Evolutionary conservation across 2,888 invertebrate species (phyloP), one percentile per base, ranked within the genome.

Genomic region (Periphyllus acericola): DNA sequence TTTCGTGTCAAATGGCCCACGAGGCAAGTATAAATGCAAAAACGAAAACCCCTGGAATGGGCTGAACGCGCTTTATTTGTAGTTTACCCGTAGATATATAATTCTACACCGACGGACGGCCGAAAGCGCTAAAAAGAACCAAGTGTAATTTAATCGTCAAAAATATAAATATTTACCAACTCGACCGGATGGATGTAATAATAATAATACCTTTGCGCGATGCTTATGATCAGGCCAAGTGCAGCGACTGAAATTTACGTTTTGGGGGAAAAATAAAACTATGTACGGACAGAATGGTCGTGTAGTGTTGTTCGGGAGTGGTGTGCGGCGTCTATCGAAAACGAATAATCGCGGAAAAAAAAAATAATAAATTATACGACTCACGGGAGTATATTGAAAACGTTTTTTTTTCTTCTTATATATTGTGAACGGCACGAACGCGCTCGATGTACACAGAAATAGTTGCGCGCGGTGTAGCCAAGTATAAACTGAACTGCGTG

Each of bases 401-500:
- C 68, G 11, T 29, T 29, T 29, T 17, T 60, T 34, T 21, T 55
- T 55, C n/a, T n/a, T n/a, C n/a, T n/a, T n/a, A n/a, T n/a, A n/a
- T n/a, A n/a, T 40, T 29, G 40, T 82, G 46, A 3, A 29, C 32
- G 19, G 21, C 55, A 17, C 78, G 72, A 25, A 74, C 52, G 32
- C 66, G 34, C 72, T 19, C 46, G 11, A 78, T 78, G n/a, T 78
- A 78, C 80, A 72, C 86, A 19, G 86, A 86, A 80, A 86, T 86
- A 85, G 85, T 85, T 52, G 71, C 71, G 80, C 74, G 32, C 71
- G 71, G 52, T 21, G 86, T 46, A 74, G 74, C 87, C 87, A 72
- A 87, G 87, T 81, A 66, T 52, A 66, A 66, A 81, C 87, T 87
- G 87, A 87, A 87, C 87, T 80, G 86, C 60, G 80, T 60, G 87